phyloP scores from a whole-genome alignment of 2,888 invertebrate genomes.

The Drosophila anomalata region DNA sequence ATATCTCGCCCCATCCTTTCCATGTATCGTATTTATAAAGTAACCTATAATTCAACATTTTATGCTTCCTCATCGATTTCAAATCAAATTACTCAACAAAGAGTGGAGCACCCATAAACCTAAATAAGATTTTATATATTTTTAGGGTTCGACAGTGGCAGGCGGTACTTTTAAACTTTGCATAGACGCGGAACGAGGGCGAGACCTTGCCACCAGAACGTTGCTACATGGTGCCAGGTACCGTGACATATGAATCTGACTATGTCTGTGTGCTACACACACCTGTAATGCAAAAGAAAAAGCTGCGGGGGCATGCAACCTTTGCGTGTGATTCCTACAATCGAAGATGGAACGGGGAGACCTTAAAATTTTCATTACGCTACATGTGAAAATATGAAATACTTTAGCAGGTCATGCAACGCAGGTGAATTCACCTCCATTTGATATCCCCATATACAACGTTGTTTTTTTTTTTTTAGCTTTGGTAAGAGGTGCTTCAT shows the following conservation, averaged over 20 bases:
- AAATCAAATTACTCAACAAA: slow-evolving; percentile 47
- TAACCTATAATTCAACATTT: slow-evolving; percentile 16
- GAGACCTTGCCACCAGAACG: slow-evolving; percentile 40
- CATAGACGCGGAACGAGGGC: slow-evolving; percentile 30
- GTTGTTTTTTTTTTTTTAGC: neutral
- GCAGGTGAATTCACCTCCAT: slow-evolving; percentile 1
- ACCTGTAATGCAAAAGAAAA: slow-evolving; percentile 27
- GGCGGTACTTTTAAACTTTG: slow-evolving; percentile 29
- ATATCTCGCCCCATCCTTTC: neutral
- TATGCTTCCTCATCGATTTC: slow-evolving; percentile 43
- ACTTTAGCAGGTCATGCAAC: slow-evolving; percentile 48
- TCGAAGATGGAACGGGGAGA: slow-evolving; percentile 38
- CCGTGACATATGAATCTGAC: slow-evolving; percentile 9
- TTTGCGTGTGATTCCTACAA: slow-evolving; percentile 44
- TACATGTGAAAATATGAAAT: slow-evolving; percentile 48
- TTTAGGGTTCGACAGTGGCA: slow-evolving; percentile 5
- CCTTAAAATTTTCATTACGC: slow-evolving; percentile 49
- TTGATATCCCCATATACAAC: neutral
- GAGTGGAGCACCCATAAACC: slow-evolving; percentile 21
- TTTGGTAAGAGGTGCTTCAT: slow-evolving; percentile 19
- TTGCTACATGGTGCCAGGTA: slow-evolving; percentile 38
- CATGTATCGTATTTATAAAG: slow-evolving; percentile 15
- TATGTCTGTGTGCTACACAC: slow-evolving; percentile 20
- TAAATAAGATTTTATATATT: slow-evolving; percentile 29
- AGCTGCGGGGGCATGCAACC: slow-evolving; percentile 20